Evolutionary conservation across 2,797 vertebrate genomes (phyloP).

Genomic region (Cichlasoma orientale): DNA sequence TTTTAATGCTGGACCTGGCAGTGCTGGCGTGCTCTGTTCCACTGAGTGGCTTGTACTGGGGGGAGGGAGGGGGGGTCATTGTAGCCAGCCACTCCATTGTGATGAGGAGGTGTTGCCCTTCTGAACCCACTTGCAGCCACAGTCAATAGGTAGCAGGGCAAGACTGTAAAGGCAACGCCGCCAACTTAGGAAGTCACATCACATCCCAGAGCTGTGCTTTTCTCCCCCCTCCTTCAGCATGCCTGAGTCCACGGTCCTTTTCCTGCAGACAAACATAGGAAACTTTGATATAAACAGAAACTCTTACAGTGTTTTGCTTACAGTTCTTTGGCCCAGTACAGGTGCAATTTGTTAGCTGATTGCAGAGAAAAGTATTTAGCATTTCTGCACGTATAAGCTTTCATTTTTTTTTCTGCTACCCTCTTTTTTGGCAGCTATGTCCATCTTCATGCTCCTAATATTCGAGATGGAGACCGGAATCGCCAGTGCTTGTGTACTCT

Average conservation of each 20-base stretch:
- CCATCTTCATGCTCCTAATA: constrained; percentile 88
- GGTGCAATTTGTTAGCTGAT: background rate
- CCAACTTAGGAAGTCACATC: constrained; percentile 49
- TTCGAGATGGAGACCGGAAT: constrained; percentile 87
- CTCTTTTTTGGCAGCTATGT: constrained; percentile 82
- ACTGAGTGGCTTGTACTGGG: constrained; percentile 58
- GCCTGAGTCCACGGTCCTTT: constrained; percentile 71
- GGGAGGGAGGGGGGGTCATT: constrained; percentile 16
- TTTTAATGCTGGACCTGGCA: constrained; percentile 77
- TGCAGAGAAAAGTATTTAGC: background rate
- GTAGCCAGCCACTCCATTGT: constrained; percentile 49
- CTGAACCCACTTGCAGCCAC: constrained; percentile 49
- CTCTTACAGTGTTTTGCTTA: background rate
- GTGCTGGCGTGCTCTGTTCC: constrained; percentile 60
- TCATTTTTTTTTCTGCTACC: background rate
- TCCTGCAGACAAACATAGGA: constrained; percentile 68
- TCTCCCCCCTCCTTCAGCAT: constrained; percentile 76
- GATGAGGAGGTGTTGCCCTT: constrained; percentile 47
- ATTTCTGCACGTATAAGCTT: background rate
- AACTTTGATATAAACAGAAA: constrained; percentile 29
- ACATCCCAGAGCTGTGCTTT: constrained; percentile 78
- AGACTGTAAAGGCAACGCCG: constrained; percentile 34
- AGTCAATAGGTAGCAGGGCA: constrained; percentile 42
- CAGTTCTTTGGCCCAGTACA: background rate
- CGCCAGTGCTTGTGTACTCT: constrained; percentile 85